Conservation (phyloP, 92 coral and sea anemone genomes). For the Nematostella vectensis region DNA sequence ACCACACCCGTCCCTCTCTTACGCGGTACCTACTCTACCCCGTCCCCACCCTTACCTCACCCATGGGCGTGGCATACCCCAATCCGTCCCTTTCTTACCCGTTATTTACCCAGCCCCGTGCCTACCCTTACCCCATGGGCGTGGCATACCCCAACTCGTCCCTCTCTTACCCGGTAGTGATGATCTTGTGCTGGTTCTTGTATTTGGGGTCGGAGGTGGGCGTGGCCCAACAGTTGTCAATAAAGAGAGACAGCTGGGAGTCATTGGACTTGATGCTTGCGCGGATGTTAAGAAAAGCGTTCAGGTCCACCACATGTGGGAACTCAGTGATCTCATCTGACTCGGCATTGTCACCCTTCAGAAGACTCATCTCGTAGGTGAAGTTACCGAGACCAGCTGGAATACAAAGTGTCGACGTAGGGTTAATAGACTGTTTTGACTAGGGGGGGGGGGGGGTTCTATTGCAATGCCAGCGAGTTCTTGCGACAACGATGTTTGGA, state of each 20-base stretch:
- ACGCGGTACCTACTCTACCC: no score
- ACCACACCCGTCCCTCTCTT: no score
- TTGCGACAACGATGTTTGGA: no score
- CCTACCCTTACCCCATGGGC: no score
- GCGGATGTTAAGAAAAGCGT: constrained; percentile 20
- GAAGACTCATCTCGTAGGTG: constrained; percentile 65
- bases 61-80: no score
- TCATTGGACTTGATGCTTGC: constrained; percentile 50
- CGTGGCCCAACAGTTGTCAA: constrained; percentile 54
- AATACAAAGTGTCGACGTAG: neutral
- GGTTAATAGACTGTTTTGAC: no score
- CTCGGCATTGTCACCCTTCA: constrained; percentile 23
- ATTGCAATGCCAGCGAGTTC: neutral
- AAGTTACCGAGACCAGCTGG: constrained; percentile 72
- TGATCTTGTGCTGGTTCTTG: constrained; percentile 5
- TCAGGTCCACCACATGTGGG: constrained; percentile 40
- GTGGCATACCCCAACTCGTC: no score
- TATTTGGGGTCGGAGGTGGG: constrained; percentile 30
- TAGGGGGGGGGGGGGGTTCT: no score
- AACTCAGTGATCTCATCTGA: constrained; percentile 18
- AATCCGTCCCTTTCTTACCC: no score
- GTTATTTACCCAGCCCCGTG: no score
- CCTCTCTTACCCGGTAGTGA: constrained; percentile 48
- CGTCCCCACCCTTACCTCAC: no score
- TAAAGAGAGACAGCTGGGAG: constrained; percentile 55